These are phyloP conservation scores for Diachasma alloeum DNA, from an alignment of 1,140 invertebrate genomes.

Conservation along the genomic window DNA sequence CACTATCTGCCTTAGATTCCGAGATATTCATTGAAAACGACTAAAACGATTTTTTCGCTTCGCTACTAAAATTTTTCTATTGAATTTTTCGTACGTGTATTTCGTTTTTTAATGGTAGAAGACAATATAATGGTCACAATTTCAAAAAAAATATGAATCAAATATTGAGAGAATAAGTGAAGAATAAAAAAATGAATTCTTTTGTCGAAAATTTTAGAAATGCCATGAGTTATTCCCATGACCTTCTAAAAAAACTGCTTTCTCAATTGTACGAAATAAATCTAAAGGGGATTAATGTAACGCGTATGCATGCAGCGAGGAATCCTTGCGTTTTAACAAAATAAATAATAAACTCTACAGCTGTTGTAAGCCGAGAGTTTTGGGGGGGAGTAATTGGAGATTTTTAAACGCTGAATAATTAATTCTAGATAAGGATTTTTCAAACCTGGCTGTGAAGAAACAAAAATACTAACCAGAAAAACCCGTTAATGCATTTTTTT, in stretches of 20 bases:
- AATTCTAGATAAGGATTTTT: conserved; percentile 6
- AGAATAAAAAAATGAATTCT: no score
- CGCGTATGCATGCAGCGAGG: not conserved
- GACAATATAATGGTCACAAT: not conserved
- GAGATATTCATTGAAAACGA: no score
- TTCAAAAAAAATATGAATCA: not conserved
- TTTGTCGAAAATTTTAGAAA: not conserved
- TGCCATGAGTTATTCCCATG: not conserved
- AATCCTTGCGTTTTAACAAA: not conserved
- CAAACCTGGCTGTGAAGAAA: conserved; percentile 7
- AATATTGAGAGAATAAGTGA: no score
- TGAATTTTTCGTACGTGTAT: no score
- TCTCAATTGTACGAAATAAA: not conserved
- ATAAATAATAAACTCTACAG: not conserved
- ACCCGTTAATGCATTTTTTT: not conserved
- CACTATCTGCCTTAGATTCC: no score
- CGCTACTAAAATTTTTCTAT: no score
- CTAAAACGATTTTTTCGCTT: no score
- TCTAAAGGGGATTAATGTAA: not conserved
- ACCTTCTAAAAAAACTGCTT: not conserved
- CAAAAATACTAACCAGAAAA: not conserved
- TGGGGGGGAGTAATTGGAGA: not conserved
- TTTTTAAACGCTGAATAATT: conserved; percentile 2
- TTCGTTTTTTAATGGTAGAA: no score
- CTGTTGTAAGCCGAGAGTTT: not conserved